Evolutionary conservation across 1,140 invertebrate species (phyloP), one percentile per base, ranked within the genome.

Genomic region (Lasaia peninsularis): DNA sequence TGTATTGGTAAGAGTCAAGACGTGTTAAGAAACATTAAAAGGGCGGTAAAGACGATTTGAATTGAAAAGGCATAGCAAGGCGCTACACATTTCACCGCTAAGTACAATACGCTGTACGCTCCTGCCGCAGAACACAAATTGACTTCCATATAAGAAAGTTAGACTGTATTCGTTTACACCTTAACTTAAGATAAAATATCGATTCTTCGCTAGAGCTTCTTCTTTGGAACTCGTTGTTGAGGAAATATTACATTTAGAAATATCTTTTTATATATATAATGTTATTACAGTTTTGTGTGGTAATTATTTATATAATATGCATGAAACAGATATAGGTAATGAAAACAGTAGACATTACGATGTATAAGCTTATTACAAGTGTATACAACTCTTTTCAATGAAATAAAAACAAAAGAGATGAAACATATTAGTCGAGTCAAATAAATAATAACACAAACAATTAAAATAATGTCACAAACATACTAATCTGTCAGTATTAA

Each of bases 71-170:
- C 63, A 55, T 44, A 20, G 40, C 40, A 62, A 59, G 66, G 64
- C 71, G 78, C 75, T 67, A 82, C 78, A 82, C 75, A 78, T 75
- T 74, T 79, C 74, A 82, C 68, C 69, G 74, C 78, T 86, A 86
- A 86, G 83, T 86, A 86, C 75, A 81, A 79, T 81, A 65, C 74
- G 69, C 61, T 86, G 82, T 86, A 71, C 58, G 65, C 63, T 60
- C 73, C 65, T 67, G 65, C 68, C 60, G 56, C 52, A 63, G 51
- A 63, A 74, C 65, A 73, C 71, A 70, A 73, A 81, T 79, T 68
- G 80, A 78, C 69, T 76, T 73, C 80, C 77, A 78, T 86, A 83
- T 83, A 85, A 66, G 75, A 73, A 62, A 68, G 59, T 60, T 64
- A 58, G 65, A 65, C 66, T 68, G 62, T 71, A 62, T 68, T 65